phyloP scores from a whole-genome alignment of 2,888 invertebrate species.

The Lepetodrilus schrolli region DNA sequence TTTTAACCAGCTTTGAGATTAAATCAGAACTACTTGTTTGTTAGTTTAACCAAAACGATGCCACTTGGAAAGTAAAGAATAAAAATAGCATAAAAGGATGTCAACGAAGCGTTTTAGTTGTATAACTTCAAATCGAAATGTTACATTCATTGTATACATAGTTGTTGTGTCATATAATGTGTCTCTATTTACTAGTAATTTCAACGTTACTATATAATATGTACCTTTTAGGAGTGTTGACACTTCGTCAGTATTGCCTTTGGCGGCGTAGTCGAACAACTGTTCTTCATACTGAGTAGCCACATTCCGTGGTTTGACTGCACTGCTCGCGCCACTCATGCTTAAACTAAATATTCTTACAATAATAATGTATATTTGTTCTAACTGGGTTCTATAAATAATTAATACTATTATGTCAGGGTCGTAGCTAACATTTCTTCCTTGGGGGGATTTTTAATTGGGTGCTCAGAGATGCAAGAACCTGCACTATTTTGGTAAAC shows the following conservation, averaged over 20 bases:
- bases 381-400: background rate
- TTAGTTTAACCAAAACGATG: too few species aligned
- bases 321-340: slow-evolving; percentile 4
- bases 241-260: slow-evolving; percentile 55
- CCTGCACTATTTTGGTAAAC: too few species aligned
- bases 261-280: slow-evolving; percentile 58
- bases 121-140: background rate
- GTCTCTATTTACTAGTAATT: background rate
- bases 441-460: too few species aligned
- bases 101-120: too few species aligned
- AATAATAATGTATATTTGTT: background rate
- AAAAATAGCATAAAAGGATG: too few species aligned
- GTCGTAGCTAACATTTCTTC: background rate
- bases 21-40: too few species aligned
- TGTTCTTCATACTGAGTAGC: slow-evolving; percentile 51
- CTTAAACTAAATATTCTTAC: background rate
- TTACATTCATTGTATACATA: background rate
- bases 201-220: background rate
- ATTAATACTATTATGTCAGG: background rate
- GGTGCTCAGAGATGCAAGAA: too few species aligned
- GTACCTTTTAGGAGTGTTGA: slow-evolving; percentile 52
- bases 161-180: too few species aligned
- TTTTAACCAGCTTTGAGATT: too few species aligned
- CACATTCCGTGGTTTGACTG: background rate
- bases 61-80: too few species aligned